Evolutionary conservation across 2,113 vertebrate genomes (phyloP).

Genomic region (Gadus macrocephalus): DNA sequence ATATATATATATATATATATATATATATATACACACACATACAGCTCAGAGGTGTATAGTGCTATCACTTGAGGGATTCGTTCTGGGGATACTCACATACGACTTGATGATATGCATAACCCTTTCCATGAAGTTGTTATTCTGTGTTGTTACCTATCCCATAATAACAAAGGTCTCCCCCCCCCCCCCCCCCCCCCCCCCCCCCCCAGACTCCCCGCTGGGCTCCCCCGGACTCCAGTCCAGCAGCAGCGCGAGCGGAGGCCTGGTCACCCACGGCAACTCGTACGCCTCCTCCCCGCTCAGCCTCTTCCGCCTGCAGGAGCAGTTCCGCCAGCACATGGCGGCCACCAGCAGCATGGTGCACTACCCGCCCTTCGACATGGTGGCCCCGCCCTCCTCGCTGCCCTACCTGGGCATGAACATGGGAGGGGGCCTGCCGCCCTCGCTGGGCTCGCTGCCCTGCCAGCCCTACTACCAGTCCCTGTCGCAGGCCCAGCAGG

Average conservation of each 20-base stretch:
- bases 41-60: no score
- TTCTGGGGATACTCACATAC: no score
- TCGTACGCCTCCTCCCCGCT: constrained; percentile 96
- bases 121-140: no score
- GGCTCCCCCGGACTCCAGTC: constrained; percentile 73
- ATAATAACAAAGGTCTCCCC: neutral
- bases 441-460: constrained; percentile 86
- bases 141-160: no score
- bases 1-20: no score
- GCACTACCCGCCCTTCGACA: constrained; percentile 95
- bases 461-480: constrained; percentile 98
- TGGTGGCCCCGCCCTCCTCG: constrained; percentile 82
- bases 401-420: constrained; percentile 94
- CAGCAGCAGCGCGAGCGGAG: constrained; percentile 67
- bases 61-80: no score
- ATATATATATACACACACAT: no score
- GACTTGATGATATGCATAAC: no score
- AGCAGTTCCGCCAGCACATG: constrained; percentile 99
- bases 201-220: constrained; percentile 81
- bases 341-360: constrained; percentile 97
- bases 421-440: constrained; percentile 80
- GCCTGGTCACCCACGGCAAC: constrained; percentile 80
- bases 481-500: constrained; percentile 91
- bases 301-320: constrained; percentile 97
- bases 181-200: constrained; percentile 32